A percentile compares a stretch with the other conserved stretches of the same genome.
phyloP scores from a whole-genome alignment of 2,797 vertebrate genomes.

The Dendrocincla tyrannina region DNA sequence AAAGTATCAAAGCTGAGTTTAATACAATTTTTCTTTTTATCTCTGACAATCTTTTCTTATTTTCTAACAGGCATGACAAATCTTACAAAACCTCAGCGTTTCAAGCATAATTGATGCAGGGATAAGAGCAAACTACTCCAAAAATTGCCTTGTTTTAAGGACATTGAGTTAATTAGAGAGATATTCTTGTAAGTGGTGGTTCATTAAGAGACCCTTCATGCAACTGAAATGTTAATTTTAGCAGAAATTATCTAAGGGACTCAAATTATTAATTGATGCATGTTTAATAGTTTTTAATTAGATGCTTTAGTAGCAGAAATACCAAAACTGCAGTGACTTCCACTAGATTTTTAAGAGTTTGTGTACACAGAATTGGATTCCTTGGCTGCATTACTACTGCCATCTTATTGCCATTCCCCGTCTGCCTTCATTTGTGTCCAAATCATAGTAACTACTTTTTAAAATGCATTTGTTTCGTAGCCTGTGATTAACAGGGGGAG shows the following conservation, averaged over 20 bases:
- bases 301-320: slow-evolving; percentile 31
- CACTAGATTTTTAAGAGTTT: background rate
- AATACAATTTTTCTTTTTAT: slow-evolving; percentile 20
- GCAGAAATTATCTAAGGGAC: slow-evolving; percentile 31
- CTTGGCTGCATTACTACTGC: background rate
- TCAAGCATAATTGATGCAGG: background rate
- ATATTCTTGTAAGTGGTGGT: slow-evolving; percentile 38
- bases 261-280: slow-evolving; percentile 48
- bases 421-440: background rate
- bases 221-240: slow-evolving; percentile 51
- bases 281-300: slow-evolving; percentile 51
- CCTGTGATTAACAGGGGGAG: background rate
- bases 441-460: fast-evolving
- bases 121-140: background rate
- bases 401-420: background rate
- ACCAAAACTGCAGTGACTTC: background rate
- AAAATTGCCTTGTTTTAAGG: slow-evolving; percentile 29
- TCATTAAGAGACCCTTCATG: slow-evolving; percentile 58
- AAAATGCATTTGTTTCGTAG: background rate
- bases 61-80: slow-evolving; percentile 16
- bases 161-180: slow-evolving; percentile 48
- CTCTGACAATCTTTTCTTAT: background rate
- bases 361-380: background rate
- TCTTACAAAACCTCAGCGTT: background rate
- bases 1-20: background rate